Conservation (phyloP, 2,888 invertebrate species). For the Auanema sp. region DNA sequence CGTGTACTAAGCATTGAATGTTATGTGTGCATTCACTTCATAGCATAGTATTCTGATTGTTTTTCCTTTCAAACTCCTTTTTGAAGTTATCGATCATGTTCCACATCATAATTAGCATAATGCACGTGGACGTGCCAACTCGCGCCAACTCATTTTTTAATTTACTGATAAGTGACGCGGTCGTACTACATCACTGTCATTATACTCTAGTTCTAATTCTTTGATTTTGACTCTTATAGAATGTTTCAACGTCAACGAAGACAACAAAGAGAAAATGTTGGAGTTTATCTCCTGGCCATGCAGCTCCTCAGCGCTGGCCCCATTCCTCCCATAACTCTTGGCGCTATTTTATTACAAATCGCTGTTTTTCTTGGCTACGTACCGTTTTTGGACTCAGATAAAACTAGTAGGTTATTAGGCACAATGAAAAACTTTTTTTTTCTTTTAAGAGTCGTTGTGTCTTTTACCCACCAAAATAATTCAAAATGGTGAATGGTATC, state of each 20-base stretch:
- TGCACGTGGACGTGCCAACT: no score
- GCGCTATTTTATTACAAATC: slow-evolving; percentile 20
- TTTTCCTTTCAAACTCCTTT: no score
- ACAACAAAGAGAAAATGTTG: slow-evolving; percentile 17
- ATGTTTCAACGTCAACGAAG: slow-evolving; percentile 23
- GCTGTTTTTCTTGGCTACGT: slow-evolving; percentile 28
- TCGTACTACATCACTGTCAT: no score
- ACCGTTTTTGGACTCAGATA: slow-evolving; percentile 15
- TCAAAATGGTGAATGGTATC: slow-evolving; percentile 65
- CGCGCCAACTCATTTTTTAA: no score
- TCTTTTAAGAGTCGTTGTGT: slow-evolving; percentile 22
- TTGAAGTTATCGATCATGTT: no score
- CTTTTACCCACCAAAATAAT: slow-evolving; percentile 21
- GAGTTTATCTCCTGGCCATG: slow-evolving; percentile 24
- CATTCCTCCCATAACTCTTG: slow-evolving; percentile 27
- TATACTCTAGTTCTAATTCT: no score
- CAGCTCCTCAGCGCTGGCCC: slow-evolving; percentile 24
- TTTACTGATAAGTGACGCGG: no score
- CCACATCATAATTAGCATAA: no score
- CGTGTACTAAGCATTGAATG: no score
- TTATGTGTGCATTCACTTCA: no score
- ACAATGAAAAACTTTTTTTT: not conserved
- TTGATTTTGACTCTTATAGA: not conserved
- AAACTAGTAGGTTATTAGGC: slow-evolving; percentile 22
- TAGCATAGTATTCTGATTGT: no score